Evolutionary conservation across 2,113 vertebrate genomes (phyloP).

Genomic region (Clarias macrocephalus): DNA sequence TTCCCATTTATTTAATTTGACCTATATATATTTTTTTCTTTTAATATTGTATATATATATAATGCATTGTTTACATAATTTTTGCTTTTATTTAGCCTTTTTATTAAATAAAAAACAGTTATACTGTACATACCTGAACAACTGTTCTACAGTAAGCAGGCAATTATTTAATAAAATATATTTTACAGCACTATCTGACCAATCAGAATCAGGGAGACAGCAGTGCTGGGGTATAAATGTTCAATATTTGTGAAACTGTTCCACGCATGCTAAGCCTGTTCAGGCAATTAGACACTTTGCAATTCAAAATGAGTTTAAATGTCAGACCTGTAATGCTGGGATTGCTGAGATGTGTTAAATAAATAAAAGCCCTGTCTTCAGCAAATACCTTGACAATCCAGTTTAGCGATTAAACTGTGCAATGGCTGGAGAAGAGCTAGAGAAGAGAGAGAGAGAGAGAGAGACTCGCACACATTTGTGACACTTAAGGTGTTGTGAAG

Average conservation of each 20-base stretch:
- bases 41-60: no score
- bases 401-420: conserved; percentile 18
- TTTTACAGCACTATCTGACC: not conserved
- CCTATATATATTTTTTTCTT: no score
- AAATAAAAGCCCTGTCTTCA: not conserved
- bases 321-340: not conserved
- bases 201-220: not conserved
- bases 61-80: no score
- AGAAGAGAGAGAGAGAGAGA: not conserved
- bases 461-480: conserved; percentile 22
- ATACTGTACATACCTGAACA: no score
- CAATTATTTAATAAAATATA: no score
- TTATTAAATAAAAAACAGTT: no score
- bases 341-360: conserved; percentile 10
- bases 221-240: not conserved
- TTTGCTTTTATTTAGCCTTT: no score
- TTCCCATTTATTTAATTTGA: no score
- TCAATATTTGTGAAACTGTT: not conserved
- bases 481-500: conserved; percentile 56
- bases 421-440: not conserved
- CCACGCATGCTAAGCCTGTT: not conserved
- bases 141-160: no score
- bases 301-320: conserved; percentile 6
- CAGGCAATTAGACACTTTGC: conserved; percentile 8
- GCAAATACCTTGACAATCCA: not conserved